Conservation (phyloP, 1,140 invertebrate species). For the Bombus terrestris region DNA sequence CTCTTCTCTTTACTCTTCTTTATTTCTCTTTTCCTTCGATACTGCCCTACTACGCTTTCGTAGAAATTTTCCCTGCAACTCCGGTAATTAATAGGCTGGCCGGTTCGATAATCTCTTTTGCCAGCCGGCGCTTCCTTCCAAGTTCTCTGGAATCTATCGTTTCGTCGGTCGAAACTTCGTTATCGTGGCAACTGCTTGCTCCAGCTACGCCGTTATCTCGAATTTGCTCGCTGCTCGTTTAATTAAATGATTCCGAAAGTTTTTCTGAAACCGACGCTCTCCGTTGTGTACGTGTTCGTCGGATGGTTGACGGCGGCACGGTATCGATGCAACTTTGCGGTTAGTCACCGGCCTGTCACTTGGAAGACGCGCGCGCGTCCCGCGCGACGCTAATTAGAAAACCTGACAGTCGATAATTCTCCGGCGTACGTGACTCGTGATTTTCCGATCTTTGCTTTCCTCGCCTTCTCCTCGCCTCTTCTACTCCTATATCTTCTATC, state of each 20-base stretch:
- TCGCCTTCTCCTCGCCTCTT: neutral
- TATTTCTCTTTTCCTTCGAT: neutral
- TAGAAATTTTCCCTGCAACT: neutral
- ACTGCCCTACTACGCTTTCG: too few relatives aligned
- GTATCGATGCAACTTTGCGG: neutral
- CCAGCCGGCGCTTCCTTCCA: slow-evolving; percentile 9
- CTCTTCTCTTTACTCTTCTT: neutral
- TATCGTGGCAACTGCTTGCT: slow-evolving; percentile 35
- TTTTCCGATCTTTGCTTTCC: neutral
- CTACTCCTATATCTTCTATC: neutral
- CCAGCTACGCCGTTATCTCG: slow-evolving; percentile 19
- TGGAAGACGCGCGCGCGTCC: neutral
- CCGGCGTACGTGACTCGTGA: neutral
- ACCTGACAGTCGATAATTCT: slow-evolving; percentile 33
- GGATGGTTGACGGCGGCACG: neutral
- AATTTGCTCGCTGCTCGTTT: slow-evolving; percentile 10
- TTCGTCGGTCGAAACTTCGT: slow-evolving; percentile 35
- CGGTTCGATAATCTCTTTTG: slow-evolving; percentile 42
- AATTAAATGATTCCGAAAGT: slow-evolving; percentile 34
- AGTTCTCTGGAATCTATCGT: slow-evolving; percentile 21
- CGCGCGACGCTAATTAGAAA: slow-evolving; percentile 33
- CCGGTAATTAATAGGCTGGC: slow-evolving; percentile 32
- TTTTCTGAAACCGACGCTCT: neutral
- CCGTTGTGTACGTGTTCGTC: neutral
- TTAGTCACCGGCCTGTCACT: neutral